These are phyloP conservation scores for Tarsius wallacei DNA, from an alignment of 2,797 vertebrate species.

Conservation along the genomic window DNA sequence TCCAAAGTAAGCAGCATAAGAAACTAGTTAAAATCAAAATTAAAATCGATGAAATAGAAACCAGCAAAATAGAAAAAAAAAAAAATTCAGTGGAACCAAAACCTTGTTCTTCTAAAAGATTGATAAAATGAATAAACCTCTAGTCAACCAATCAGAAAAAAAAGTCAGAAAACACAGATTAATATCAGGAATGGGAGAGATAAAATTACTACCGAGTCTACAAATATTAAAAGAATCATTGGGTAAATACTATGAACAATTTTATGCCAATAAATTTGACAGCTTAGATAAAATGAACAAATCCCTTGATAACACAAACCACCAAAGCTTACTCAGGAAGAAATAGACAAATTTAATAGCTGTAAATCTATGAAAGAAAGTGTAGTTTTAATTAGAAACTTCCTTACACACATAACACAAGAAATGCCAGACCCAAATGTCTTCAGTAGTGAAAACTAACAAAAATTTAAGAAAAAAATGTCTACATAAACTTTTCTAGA, in stretches of 20 bases:
- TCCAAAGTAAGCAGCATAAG: neutral
- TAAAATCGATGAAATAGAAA: neutral
- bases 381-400: neutral
- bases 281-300: neutral
- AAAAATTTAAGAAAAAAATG: conserved; percentile 19
- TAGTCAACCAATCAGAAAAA: neutral
- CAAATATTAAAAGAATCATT: neutral
- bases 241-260: neutral
- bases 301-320: neutral
- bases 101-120: neutral
- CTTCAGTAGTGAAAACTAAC: neutral
- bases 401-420: neutral
- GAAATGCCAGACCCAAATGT: neutral
- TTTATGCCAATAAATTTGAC: neutral
- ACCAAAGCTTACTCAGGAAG: neutral
- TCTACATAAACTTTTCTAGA: neutral
- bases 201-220: neutral
- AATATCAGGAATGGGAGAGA: neutral
- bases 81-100: neutral
- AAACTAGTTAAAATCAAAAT: conserved; percentile 48
- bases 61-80: neutral
- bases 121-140: conserved; percentile 22
- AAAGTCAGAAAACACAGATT: neutral
- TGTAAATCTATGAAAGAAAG: neutral
- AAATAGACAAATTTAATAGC: neutral